Base-by-base conservation (phyloP, 2,113 vertebrate genomes). In the Sisor rabdophorus region DNA sequence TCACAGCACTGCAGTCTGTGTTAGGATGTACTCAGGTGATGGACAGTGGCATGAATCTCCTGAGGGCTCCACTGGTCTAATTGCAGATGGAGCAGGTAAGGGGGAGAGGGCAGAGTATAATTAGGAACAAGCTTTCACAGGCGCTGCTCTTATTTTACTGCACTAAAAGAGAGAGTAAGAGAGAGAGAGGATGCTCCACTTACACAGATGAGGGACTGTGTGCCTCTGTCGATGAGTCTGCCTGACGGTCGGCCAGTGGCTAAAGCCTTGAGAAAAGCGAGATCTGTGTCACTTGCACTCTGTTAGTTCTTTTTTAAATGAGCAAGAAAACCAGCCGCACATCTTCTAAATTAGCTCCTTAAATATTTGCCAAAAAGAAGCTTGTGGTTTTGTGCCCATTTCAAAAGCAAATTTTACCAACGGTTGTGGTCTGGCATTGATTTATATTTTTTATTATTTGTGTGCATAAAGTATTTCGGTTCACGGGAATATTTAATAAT, bases 361-460 rank as follows among this genome's bases (percentile, higher is more conserved):
- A 84, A 84, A 84, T 84, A 84, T 84, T 84, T 84, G 80, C 82
- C 71, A 64, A 75, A 81, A 81, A 77, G 74, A 68, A 78, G 63
- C 65, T 81, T 71, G 77, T 77, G 82, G 75, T 82, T 79, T 82
- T 79, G 71, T 73, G 64, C 61, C 79, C 79, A 83, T 85, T 84
- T 80, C 75, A 82, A 82, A 84, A 84, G 82, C 80, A 84, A 76
- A 84, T 80, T 77, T 71, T 73, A 83, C 77, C 72, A 67, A 79
- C 75, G 32, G 69, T 73, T 78, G 69, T 44, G 65, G 75, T 79
- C 76, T 80, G 75, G 78, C 72, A 71, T 83, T 75, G 77, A 81
- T 77, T 74, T 84, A 77, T 84, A 68, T 81, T 77, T 80, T 84
- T 81, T 79, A 81, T 84, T 81, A 81, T 79, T 81, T 84, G 76